Evolutionary conservation across 2,797 vertebrate genomes (phyloP).

Genomic region (Apogon hyalosoma): DNA sequence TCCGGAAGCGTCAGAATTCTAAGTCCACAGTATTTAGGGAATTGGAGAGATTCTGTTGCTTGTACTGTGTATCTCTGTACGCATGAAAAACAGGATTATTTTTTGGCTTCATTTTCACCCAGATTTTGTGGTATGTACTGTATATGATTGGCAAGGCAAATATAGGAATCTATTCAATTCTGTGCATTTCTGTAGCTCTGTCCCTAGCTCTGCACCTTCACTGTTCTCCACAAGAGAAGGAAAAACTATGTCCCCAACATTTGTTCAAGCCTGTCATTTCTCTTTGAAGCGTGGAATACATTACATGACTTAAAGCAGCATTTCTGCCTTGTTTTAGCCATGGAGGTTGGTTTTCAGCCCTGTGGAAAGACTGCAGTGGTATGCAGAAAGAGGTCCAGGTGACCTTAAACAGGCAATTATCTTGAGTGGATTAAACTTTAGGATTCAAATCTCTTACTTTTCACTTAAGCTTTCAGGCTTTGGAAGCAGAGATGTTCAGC

Average conservation of each 20-base stretch:
- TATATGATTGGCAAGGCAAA: constrained; percentile 24
- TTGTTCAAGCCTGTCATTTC: constrained; percentile 58
- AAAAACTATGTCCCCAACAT: constrained; percentile 57
- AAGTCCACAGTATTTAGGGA: too few relatives aligned
- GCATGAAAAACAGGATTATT: too few relatives aligned
- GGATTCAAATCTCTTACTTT: constrained; percentile 31
- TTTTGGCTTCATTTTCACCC: too few relatives aligned
- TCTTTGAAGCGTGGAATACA: constrained; percentile 58
- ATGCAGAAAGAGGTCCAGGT: constrained; percentile 46
- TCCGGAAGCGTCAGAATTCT: too few relatives aligned
- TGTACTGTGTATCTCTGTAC: too few relatives aligned
- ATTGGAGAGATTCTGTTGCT: too few relatives aligned
- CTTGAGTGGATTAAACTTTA: constrained; percentile 10
- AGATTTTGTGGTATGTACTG: too few relatives aligned
- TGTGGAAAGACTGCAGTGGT: constrained; percentile 29
- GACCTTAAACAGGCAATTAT: constrained; percentile 45
- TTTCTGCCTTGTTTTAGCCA: constrained; percentile 37
- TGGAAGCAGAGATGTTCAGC: too few relatives aligned
- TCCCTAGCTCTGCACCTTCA: constrained; percentile 56
- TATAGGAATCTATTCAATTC: constrained; percentile 29
- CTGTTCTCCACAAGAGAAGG: constrained; percentile 34
- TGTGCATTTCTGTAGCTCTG: constrained; percentile 27
- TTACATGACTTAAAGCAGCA: constrained; percentile 56
- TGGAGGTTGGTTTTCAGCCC: constrained; percentile 30
- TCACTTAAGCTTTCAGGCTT: constrained; percentile 17